Base-by-base conservation (phyloP, 2,797 vertebrate species). In the Melanotaenia parkinsoni region DNA sequence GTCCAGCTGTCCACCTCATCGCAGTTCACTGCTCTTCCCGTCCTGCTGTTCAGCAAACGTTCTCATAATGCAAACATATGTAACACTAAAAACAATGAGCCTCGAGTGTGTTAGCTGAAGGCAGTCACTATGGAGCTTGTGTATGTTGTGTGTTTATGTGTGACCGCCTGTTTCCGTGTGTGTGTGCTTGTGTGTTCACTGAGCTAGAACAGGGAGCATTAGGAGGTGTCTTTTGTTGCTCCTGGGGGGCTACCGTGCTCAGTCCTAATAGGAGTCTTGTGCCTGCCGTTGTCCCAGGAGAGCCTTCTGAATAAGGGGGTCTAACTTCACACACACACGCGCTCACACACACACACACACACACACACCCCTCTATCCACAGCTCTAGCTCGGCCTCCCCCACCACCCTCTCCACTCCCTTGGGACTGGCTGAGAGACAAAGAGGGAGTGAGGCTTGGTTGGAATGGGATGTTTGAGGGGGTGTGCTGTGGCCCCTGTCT, bases 221-320 rank as follows among this genome's bases (percentile, higher is more conserved):
- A 93, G 92, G 91, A 90, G 89, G 86, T 92, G 91, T 93, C 93
- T 94, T 94, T 95, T 95, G 94, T 95, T 94, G 87, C 90, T 94
- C 91, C 87, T 93, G 88, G 91, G 94, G 93, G 93, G 88, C 93
- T 93, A 90, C 93, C 82, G 88, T 91, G 87, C 92, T 89, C 85
- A 81, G 87, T 87, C 91, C 93, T 94, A 95, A 95, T 95, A 93
- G 93, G 93, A 94, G 94, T 94, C 94, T 95, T 95, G 94, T 95
- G 95, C 94, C 94, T 93, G 91, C 91, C 93, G 86, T 89, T 90
- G 93, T 95, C 93, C 93, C 94, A 82, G 70, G 93, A 92, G 94
- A 94, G 90, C 81, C 77, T 92, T 90, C 87, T 94, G 94, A 94
- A 94, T 94, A 91, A 94, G 91, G 93, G 92, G 93, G 89, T 94